A percentile compares a stretch with the other conserved stretches of the same genome.
Evolutionary conservation across 2,888 invertebrate species (phyloP).

Genomic region (Sialis fuliginosa): DNA sequence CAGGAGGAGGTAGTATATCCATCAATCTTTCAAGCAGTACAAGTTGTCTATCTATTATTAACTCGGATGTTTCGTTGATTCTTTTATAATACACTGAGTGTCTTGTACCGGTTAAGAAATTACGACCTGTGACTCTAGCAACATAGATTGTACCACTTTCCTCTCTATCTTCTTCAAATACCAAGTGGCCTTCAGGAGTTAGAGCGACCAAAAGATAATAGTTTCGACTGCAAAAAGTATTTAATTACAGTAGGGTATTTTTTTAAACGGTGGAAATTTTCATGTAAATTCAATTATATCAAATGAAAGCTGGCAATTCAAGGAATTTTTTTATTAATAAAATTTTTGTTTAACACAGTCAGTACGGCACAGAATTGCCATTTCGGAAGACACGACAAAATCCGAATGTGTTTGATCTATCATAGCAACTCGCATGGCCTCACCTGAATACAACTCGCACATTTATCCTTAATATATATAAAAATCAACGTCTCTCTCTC

Average conservation of each 20-base stretch:
- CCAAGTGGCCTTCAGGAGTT: conserved; percentile 65
- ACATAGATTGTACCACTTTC: conserved; percentile 44
- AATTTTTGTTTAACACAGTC: no score
- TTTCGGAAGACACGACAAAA: no score
- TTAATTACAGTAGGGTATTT: neutral
- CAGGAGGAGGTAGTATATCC: conserved; percentile 46
- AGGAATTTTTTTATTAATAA: no score
- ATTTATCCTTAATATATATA: no score
- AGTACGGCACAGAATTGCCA: no score
- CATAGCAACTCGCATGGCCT: no score
- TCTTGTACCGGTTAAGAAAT: conserved; percentile 65
- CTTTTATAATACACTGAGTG: conserved; percentile 59
- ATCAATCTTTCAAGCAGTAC: conserved; percentile 52
- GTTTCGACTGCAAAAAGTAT: conserved; percentile 39
- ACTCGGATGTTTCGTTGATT: conserved; percentile 49
- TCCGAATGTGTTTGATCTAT: no score
- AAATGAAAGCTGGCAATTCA: no score
- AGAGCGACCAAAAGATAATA: conserved; percentile 70
- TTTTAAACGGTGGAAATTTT: neutral
- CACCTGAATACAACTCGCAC: no score
- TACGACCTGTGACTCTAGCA: conserved; percentile 56
- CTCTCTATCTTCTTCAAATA: conserved; percentile 74
- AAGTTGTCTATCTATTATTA: conserved; percentile 58
- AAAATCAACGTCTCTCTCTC: no score
- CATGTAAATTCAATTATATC: no score